A percentile compares a stretch with the other conserved stretches of the same genome.
phyloP scores from a whole-genome alignment of 2,888 invertebrate species.

The Drosophila neonasuta region DNA sequence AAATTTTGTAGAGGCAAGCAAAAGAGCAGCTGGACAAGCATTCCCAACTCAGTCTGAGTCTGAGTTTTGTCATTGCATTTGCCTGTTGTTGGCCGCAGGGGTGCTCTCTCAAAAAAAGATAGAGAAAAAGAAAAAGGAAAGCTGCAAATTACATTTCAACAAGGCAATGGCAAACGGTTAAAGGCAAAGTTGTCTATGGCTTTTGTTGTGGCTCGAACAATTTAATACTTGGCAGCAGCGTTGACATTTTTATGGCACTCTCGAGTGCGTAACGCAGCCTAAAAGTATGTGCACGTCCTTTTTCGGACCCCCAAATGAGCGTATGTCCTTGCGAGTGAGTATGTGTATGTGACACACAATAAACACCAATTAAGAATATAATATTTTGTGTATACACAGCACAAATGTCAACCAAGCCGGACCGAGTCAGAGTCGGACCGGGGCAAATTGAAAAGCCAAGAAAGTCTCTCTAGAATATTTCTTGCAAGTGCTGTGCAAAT shows the following conservation, averaged over 20 bases:
- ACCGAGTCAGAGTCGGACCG: conserved; percentile 26
- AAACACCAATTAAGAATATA: conserved; percentile 78
- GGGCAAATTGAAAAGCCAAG: conserved; percentile 73
- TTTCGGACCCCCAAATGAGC: conserved; percentile 21
- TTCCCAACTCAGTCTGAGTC: conserved; percentile 32
- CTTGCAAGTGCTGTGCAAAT: conserved; percentile 75
- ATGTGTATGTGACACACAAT: conserved; percentile 69
- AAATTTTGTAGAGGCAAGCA: conserved; percentile 10
- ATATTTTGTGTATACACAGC: conserved; percentile 72
- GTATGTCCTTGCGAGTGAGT: conserved; percentile 21
- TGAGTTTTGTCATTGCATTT: conserved; percentile 53
- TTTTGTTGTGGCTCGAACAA: conserved; percentile 54
- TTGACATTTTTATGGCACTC: conserved; percentile 72
- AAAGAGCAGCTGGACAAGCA: conserved; percentile 55
- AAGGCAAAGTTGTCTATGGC: conserved; percentile 36
- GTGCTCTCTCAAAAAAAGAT: conserved; percentile 2
- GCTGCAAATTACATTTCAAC: conserved; percentile 74
- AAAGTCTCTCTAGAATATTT: conserved; percentile 53
- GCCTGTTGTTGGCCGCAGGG: conserved; percentile 33
- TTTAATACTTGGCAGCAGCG: conserved; percentile 58
- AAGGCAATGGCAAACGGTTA: conserved; percentile 46
- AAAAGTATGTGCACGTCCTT: conserved; percentile 23
- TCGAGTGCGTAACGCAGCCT: conserved; percentile 50
- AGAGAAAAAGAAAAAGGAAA: conserved; percentile 39
- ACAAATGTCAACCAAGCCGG: conserved; percentile 49